Evolutionary conservation across 2,113 vertebrate genomes (phyloP).

Genomic region (Protobothrops flavoviridis): DNA sequence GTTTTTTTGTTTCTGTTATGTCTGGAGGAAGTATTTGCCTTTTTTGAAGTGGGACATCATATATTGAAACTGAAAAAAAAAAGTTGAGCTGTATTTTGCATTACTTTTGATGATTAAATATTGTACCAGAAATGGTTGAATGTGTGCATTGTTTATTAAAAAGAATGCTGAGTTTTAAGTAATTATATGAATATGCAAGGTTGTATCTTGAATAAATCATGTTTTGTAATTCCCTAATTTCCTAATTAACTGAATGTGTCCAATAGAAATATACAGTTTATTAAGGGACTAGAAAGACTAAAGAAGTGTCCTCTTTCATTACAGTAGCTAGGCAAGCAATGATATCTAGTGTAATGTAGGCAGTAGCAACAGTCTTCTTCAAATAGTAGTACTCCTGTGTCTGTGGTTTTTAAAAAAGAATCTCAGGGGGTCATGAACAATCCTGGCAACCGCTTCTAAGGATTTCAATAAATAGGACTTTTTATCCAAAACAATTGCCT

Average conservation of each 20-base stretch:
- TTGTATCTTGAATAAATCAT: not conserved
- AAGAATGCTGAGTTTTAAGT: not conserved
- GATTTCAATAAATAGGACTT: conserved; percentile 82
- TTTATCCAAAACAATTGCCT: conserved; percentile 86
- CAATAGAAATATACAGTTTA: conserved; percentile 66
- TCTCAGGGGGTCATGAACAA: conserved; percentile 77
- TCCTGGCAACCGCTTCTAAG: conserved; percentile 77
- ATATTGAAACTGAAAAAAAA: not conserved
- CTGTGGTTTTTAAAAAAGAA: conserved; percentile 64
- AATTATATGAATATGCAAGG: not conserved
- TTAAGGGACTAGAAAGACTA: conserved; percentile 63
- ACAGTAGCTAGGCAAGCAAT: conserved; percentile 64
- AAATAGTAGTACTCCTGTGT: conserved; percentile 75
- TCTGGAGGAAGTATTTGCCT: not conserved
- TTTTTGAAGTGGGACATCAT: not conserved
- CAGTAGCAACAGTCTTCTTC: conserved; percentile 62
- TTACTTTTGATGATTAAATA: not conserved
- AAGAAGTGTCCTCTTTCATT: conserved; percentile 71
- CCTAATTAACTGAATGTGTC: conserved; percentile 60
- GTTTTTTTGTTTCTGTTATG: not conserved
- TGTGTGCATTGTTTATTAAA: not conserved
- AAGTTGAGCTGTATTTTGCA: not conserved
- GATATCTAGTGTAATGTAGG: conserved; percentile 69
- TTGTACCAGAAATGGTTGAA: not conserved
- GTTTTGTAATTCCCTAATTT: conserved; percentile 33